Percentiles rank a stretch among this genome's conserved stretches.
Evolutionary conservation across 1,140 invertebrate species (phyloP).

Genomic region (Littorina saxatilis): DNA sequence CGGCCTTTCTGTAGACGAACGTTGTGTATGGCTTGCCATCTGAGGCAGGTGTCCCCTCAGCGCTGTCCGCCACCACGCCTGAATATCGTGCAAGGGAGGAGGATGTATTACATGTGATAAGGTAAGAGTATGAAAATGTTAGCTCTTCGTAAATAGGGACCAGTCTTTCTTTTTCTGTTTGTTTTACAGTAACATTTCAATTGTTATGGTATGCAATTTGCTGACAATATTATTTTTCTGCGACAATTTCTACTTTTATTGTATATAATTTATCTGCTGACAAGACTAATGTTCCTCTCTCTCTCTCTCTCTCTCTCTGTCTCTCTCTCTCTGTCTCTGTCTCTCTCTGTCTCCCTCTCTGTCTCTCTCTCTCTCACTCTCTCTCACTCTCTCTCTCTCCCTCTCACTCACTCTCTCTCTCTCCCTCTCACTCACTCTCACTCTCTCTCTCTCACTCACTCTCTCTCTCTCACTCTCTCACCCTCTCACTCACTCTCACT

Average conservation of each 20-base stretch:
- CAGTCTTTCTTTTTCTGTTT: too few species aligned
- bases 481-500: too few species aligned
- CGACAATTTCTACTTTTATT: slow-evolving; percentile 61
- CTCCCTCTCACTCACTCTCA: neutral
- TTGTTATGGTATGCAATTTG: slow-evolving; percentile 81
- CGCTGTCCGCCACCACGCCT: slow-evolving; percentile 30
- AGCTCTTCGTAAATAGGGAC: too few species aligned
- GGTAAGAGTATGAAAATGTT: slow-evolving; percentile 91
- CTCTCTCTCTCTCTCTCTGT: too few species aligned
- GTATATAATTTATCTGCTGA: neutral
- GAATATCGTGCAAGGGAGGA: too few species aligned
- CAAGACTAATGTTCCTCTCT: too few species aligned
- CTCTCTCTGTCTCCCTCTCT: too few species aligned
- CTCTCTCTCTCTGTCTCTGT: too few species aligned
- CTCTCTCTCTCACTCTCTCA: too few species aligned
- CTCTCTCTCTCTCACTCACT: too few species aligned
- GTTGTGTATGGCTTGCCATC: slow-evolving; percentile 72
- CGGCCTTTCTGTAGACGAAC: slow-evolving; percentile 71
- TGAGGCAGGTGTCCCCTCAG: neutral
- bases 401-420: neutral
- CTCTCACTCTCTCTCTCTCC: neutral
- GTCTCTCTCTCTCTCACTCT: too few species aligned
- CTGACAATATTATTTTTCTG: slow-evolving; percentile 80
- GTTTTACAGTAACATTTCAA: too few species aligned
- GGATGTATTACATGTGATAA: slow-evolving; percentile 62